Base-by-base conservation (phyloP, 1,140 invertebrate genomes). In the Caligus rogercresseyi region DNA sequence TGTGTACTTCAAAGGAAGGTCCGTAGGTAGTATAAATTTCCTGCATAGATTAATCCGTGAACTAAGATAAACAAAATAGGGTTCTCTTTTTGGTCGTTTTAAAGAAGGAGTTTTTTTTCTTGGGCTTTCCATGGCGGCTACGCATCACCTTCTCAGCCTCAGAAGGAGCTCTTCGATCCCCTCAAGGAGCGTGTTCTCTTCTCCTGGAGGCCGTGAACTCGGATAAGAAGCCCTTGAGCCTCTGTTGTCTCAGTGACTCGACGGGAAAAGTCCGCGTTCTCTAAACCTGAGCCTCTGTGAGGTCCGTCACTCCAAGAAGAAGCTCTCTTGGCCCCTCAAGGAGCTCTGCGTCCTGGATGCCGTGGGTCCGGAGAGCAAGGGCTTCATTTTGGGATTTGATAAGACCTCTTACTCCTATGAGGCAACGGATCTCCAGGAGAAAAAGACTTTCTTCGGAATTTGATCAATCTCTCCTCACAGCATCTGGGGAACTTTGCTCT, bases 241-340 rank as follows among this genome's bases (percentile, higher is more conserved):
- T 43, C 31, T 43, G 31, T 43, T 43, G 31, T n/a, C n/a, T 43
- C 7, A 43, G 31, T 43, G 31, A 43, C 31, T 43, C 31, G 31
- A n/a, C 7, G n/a, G n/a, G 31, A 43, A n/a, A 43, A 43, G 31
- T 43, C 31, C 31, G n/a, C n/a, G 31, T 11, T 43, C 31, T 11
- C 31, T 43, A 43, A 43, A 43, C n/a, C n/a, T 43, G 31, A 43
- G 31, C 31, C 31, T 43, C 31, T 43, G 31, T 43, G 31, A 43
- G n/a, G 31, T 43, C 31, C 31, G 31, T 43, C 7, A 43, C n/a
- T 11, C 57, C n/a, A 60, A 60, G 19, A 60, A 60, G 57, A 60
- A 60, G 24, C 23, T 18, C 1, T 26, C 57, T 26, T 60, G 57
- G 57, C 26, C 57, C 15, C 18, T 60, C 15, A 25, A 23, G 26